These are phyloP conservation scores for Engraulis encrasicolus DNA, from an alignment of 2,113 vertebrate species.

Conservation along the genomic window DNA sequence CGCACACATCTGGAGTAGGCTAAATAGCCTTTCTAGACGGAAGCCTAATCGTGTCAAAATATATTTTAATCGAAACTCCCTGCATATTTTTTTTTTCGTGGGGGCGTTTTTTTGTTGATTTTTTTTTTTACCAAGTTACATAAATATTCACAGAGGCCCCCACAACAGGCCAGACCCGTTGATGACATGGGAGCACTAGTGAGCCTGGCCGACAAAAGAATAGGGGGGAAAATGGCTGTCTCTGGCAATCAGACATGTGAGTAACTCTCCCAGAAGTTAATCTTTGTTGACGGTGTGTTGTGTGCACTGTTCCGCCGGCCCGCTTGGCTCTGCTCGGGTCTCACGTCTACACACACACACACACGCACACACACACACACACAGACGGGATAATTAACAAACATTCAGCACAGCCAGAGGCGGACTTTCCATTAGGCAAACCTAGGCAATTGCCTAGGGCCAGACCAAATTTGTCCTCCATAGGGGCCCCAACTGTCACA, in stretches of 20 bases:
- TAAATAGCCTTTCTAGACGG: too few species aligned
- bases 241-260: constrained; percentile 56
- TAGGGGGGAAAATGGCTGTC: constrained; percentile 30
- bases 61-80: not conserved
- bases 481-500: too few species aligned
- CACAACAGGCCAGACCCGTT: not conserved
- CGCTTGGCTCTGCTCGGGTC: constrained; percentile 62
- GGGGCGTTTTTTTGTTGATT: too few species aligned
- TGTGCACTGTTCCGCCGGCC: constrained; percentile 63
- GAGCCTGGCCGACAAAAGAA: not conserved
- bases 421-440: too few species aligned
- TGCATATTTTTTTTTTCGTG: not conserved
- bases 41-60: not conserved
- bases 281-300: constrained; percentile 68
- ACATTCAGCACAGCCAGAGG: too few species aligned
- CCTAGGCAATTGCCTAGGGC: too few species aligned
- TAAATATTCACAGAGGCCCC: not conserved
- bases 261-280: constrained; percentile 66
- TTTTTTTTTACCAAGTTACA: constrained; percentile 11
- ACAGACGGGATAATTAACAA: constrained; percentile 77
- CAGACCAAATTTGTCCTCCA: too few species aligned
- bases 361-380: too few species aligned
- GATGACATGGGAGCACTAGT: not conserved
- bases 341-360: constrained; percentile 64
- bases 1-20: not conserved